Base-by-base conservation (phyloP, 2,113 vertebrate genomes). In the Sinocyclocheilus rhinocerous region DNA sequence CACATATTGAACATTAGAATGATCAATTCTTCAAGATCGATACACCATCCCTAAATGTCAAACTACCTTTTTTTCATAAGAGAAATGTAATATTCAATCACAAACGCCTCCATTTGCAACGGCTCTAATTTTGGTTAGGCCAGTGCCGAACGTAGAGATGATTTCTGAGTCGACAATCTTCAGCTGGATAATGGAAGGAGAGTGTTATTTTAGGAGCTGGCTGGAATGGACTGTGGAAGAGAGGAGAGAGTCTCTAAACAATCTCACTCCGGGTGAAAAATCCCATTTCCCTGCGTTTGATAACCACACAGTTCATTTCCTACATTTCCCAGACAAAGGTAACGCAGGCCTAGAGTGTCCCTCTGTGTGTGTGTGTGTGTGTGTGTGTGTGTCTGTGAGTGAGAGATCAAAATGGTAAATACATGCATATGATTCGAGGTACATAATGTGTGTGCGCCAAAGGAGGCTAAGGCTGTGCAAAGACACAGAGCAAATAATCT, bases 241-340 rank as follows among this genome's bases (percentile, higher is more conserved):
- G 36, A 81, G 7, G 39, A 50, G 76, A 87, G 50, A 59, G 59
- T 39, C 61, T 89, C 76, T 61, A 84, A 86, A 82, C 82, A 87
- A 90, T 93, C 90, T 90, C 70, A 91, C 75, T 81, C 81, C n/a
- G 84, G 77, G 48, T 73, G 81, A 84, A 86, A 88, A 92, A 94
- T 94, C 94, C 92, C 83, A 90, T 94, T 95, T 94, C 94, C 92
- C 65, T 80, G 59, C 77, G 87, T 93, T 93, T 87, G 92, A 89
- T 83, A 90, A 92, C 92, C 84, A 42, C 93, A 93, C 90, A 92
- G 88, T 91, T 93, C 92, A 94, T 96, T 93, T 96, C 94, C 93
- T 89, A 91, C 87, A 90, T 91, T 87, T 86, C 89, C 90, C 87
- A 92, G 91, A 94, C 91, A 93, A 94, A 92, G 89, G 87, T 85